Evolutionary conservation across 2,797 vertebrate species (phyloP), one percentile per base, ranked within the genome.

Genomic region (Liasis olivaceus): DNA sequence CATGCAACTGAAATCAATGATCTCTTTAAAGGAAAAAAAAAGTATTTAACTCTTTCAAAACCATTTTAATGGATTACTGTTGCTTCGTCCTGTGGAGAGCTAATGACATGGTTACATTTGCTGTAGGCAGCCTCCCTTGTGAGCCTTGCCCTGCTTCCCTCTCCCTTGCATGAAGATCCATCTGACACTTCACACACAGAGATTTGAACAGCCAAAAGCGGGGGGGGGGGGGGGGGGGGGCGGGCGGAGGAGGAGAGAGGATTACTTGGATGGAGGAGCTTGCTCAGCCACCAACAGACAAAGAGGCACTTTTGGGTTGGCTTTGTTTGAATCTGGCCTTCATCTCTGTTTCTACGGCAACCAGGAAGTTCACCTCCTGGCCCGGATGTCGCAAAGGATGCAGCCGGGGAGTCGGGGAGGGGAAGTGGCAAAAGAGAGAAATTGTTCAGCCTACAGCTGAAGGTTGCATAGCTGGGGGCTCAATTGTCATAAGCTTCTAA

Each of bases 331-430:
- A 96, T 31, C 12, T 88, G 95, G 93, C 95, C 96, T 95, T 96
- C 96, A 92, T 93, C 93, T 69, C 85, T 60, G 95, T 96, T 97
- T 96, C 95, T 95, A 94, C 93, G 93, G 95, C 93, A 97, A 93
- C 94, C 1, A 81, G 95, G 93, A 95, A 88, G 94, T 94, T 95
- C 93, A 91, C 0, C 4, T 62, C 91, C 92, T 89, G 93, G 90
- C 95, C 92, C 1, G 86, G 93, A 94, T 69, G 88, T 91, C 93
- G 90, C 92, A 90, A 85, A 31, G 1, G n/a, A 93, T 89, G 93
- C 91, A 91, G 92, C 85, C 62, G 0, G 89, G 77, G 56, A 63
- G 22, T 13, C 28, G 56, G 62, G 90, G 85, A 87, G 62, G 58
- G 91, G 84, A 85, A 81, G 81, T 59, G 81, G 47, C 84, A 90